Base-by-base conservation (phyloP, 2,113 vertebrate species). In the Hepsetus odoe region DNA sequence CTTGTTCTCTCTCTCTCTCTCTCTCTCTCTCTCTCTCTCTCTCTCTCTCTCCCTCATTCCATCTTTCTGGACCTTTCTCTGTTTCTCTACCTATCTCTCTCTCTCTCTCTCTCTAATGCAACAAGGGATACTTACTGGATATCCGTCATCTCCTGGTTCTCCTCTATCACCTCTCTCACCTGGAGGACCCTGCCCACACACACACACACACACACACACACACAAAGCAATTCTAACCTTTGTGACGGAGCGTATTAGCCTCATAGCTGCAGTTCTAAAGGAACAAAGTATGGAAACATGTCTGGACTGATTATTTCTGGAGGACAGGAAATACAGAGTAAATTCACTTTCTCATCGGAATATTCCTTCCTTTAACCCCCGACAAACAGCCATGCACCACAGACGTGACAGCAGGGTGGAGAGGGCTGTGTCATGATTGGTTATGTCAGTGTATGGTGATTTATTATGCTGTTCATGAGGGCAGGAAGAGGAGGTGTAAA, bases 131-230 rank as follows among this genome's bases (percentile, higher is more conserved):
- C 88, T 91, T 92, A 99, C 98, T 95, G 94, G 92, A 91, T 97
- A 99, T 55, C 98, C 98, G 67, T 94, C 90, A 76, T 92, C 90
- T 77, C 98, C 98, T 33, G 95, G 87, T 62, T 96, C 95, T 80
- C 98, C 98, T 74, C 94, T 92, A 1, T 98, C 96, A 82, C 98
- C 98, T 88, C 22, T 90, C 79, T 96, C 94, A 68, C 98, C 97
- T 13, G 72, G 24, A 76, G 84, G 86, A 44, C 98, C 98, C 98
- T 99, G 85, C 1, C 80, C 86, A 86, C 88, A 84, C 73, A 90
- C 76, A 86, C 70, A 85, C 46, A 74, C 71, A 83, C 68, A 83
- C 16, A 74, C 69, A 74, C 51, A 67, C 18, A 42, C 49, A 74
- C 53, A 83, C 49, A 59, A 66, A 80, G 38, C 44, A 32, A 74